Conservation (phyloP, 2,797 vertebrate species). For the Clarias platycephalus region DNA sequence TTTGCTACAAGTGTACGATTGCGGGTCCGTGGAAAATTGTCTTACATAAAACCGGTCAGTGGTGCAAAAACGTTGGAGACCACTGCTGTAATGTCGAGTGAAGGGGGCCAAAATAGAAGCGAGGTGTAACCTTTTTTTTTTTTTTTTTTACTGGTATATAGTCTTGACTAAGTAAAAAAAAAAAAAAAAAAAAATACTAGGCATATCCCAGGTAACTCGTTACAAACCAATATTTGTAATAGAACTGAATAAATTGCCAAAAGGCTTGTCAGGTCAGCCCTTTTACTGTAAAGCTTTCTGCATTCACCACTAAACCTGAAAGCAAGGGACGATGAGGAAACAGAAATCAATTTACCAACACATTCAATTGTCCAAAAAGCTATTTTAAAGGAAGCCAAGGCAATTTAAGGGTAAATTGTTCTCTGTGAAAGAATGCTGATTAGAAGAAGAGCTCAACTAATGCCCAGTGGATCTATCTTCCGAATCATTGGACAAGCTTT, state of each 20-base stretch:
- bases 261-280: neutral
- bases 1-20: too few relatives aligned
- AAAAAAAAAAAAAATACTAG: neutral
- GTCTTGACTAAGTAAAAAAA: neutral
- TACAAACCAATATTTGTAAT: neutral
- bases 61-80: too few relatives aligned
- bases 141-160: neutral
- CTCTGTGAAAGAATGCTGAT: constrained; percentile 53
- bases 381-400: constrained; percentile 61
- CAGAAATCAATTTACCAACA: constrained; percentile 66
- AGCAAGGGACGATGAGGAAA: constrained; percentile 62
- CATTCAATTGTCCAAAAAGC: constrained; percentile 66
- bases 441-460: constrained; percentile 59
- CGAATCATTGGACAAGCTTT: constrained; percentile 62
- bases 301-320: constrained; percentile 70
- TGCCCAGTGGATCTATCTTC: constrained; percentile 61
- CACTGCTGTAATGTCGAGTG: neutral
- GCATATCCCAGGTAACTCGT: neutral
- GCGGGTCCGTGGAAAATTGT: too few relatives aligned
- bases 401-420: constrained; percentile 61
- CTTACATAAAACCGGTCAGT: too few relatives aligned
- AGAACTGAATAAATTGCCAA: constrained; percentile 2
- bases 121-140: neutral
- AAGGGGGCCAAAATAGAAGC: neutral
- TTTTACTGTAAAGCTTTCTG: constrained; percentile 30